Percentiles rank a stretch among this genome's conserved stretches.
Evolutionary conservation across 1,140 invertebrate species (phyloP).

Genomic region (Caerostris darwini): DNA sequence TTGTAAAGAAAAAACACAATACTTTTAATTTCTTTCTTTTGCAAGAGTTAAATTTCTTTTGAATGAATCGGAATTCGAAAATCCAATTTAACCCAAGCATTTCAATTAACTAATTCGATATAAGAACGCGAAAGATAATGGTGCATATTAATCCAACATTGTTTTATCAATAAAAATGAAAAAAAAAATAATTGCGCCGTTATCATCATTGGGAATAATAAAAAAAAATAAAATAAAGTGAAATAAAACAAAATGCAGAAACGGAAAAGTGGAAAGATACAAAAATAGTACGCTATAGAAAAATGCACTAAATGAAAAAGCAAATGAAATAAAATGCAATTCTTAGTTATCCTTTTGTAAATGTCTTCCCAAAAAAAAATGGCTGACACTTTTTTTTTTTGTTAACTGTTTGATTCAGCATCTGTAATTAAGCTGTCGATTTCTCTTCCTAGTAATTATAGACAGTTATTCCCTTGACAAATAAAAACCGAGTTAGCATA

Average conservation of each 20-base stretch:
- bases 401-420: slow-evolving; percentile 25
- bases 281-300: too few relatives aligned
- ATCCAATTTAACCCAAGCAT: slow-evolving; percentile 49
- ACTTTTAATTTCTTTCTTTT: too few relatives aligned
- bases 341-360: background rate
- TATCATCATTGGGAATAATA: background rate
- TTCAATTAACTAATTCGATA: slow-evolving; percentile 61
- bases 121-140: slow-evolving; percentile 1
- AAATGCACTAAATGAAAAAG: too few relatives aligned
- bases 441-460: background rate
- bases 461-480: slow-evolving; percentile 21
- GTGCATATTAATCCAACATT: slow-evolving; percentile 32
- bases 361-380: background rate
- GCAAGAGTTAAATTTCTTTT: background rate
- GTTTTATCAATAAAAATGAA: background rate
- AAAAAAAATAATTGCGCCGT: background rate
- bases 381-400: background rate
- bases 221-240: too few relatives aligned
- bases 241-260: background rate
- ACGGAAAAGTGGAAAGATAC: background rate
- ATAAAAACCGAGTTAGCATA: slow-evolving; percentile 25
- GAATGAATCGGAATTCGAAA: slow-evolving; percentile 18
- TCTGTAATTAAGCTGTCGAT: slow-evolving; percentile 30
- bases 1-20: too few relatives aligned
- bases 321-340: background rate